phyloP scores from a whole-genome alignment of 2,888 invertebrate species.

The Cantharis rufa region DNA sequence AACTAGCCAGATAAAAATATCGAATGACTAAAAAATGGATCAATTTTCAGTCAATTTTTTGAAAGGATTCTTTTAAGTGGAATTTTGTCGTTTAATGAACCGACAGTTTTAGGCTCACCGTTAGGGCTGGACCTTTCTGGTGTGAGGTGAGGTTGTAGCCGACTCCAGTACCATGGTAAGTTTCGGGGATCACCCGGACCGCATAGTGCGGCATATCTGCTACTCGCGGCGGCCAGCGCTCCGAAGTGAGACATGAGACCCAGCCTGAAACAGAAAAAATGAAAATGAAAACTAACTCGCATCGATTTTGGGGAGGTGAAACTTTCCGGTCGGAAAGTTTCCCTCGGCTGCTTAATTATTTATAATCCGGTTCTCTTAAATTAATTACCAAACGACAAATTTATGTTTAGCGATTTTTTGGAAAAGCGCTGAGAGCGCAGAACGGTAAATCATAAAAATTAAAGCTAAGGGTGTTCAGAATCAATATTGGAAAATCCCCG shows the following conservation, averaged over 20 bases:
- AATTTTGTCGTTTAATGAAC: neutral
- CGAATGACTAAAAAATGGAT: slow-evolving; percentile 5
- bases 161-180: slow-evolving; percentile 70
- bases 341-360: neutral
- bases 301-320: neutral
- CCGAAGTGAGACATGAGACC: slow-evolving; percentile 84
- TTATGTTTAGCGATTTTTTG: neutral
- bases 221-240: slow-evolving; percentile 67
- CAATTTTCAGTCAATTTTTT: slow-evolving; percentile 10
- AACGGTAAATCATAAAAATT: slow-evolving; percentile 33
- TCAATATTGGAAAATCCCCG: slow-evolving; percentile 37
- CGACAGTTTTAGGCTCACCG: slow-evolving; percentile 61
- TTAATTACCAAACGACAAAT: neutral
- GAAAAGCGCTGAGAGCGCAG: slow-evolving; percentile 27
- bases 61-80: slow-evolving; percentile 15
- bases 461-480: slow-evolving; percentile 32
- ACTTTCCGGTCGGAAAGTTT: neutral
- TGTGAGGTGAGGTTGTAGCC: slow-evolving; percentile 58
- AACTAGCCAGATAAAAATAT: slow-evolving; percentile 9
- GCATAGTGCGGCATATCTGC: slow-evolving; percentile 70
- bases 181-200: slow-evolving; percentile 54
- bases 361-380: neutral
- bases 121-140: slow-evolving; percentile 65
- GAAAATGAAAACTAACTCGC: neutral
- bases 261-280: slow-evolving; percentile 64